A percentile compares a stretch with the other conserved stretches of the same genome.
Evolutionary conservation across 37 sponge, comb jelly and placozoan genomes (phyloP).

Genomic region (Crambe crambe): DNA sequence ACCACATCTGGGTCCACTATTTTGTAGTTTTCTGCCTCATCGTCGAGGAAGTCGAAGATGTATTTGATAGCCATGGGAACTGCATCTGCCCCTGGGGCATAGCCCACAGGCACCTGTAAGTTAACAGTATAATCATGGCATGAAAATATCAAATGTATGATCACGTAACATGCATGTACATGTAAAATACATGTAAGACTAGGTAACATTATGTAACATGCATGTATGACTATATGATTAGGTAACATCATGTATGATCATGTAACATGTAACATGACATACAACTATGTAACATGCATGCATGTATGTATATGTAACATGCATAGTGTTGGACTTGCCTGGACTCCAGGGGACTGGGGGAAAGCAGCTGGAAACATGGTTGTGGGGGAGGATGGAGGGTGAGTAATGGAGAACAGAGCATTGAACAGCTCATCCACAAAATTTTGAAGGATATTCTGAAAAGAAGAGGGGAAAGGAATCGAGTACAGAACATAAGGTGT

Average conservation of each 20-base stretch:
- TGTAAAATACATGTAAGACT: too few species aligned
- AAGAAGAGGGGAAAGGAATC: background rate
- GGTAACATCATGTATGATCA: too few species aligned
- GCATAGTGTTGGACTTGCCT: constrained; percentile 7
- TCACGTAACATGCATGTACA: too few species aligned
- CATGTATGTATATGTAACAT: background rate
- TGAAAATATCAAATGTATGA: too few species aligned
- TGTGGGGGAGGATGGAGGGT: constrained; percentile 42
- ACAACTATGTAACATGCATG: too few species aligned
- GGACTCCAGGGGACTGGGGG: constrained; percentile 39
- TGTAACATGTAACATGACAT: too few species aligned
- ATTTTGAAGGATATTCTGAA: constrained; percentile 86
- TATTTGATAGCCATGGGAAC: constrained; percentile 94
- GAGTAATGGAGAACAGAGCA: constrained; percentile 65
- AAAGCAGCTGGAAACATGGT: background rate
- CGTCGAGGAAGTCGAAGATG: constrained; percentile 96
- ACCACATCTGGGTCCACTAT: constrained; percentile 81
- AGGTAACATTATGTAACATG: too few species aligned
- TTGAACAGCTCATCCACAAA: constrained; percentile 92
- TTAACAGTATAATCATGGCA: background rate
- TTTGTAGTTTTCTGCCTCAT: constrained; percentile 62
- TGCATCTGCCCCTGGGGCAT: constrained; percentile 40
- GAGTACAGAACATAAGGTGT: background rate
- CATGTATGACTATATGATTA: too few species aligned
- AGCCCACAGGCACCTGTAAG: constrained; percentile 6